Evolutionary conservation across 2,888 invertebrate species (phyloP).

Genomic region (Spilarctia lutea): DNA sequence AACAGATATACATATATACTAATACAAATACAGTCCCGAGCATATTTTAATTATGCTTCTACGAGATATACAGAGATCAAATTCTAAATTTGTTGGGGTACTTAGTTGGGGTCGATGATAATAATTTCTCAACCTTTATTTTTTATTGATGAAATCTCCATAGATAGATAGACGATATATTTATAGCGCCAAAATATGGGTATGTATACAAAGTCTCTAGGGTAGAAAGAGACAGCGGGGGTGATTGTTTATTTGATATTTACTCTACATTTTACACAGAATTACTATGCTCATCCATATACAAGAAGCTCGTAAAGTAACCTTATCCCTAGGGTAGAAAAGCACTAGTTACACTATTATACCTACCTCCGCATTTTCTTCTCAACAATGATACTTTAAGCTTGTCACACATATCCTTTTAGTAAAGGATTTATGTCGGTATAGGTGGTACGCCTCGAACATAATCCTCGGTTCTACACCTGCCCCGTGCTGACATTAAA

Average conservation of each 20-base stretch:
- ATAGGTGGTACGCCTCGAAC: slow-evolving; percentile 15
- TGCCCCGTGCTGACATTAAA: not conserved
- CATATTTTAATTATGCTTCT: not conserved
- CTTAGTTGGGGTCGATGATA: no score
- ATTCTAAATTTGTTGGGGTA: no score
- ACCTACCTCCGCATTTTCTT: not conserved
- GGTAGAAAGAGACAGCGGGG: no score
- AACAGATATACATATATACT: no score
- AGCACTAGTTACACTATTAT: not conserved
- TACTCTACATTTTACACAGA: not conserved
- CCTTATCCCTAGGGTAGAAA: not conserved
- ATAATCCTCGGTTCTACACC: slow-evolving; percentile 23
- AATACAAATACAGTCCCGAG: not conserved
- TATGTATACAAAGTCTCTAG: no score
- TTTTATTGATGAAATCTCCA: no score
- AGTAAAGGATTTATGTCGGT: slow-evolving; percentile 6
- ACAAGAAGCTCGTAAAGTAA: not conserved
- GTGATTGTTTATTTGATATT: not conserved
- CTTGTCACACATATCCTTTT: slow-evolving; percentile 3
- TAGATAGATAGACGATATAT: no score
- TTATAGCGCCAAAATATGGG: no score
- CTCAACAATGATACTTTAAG: slow-evolving; percentile 5
- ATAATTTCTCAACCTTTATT: no score
- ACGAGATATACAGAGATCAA: not conserved
- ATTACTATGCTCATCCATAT: not conserved